Percentiles rank a stretch among this genome's conserved stretches.
These are phyloP conservation scores for Diaprepes abbreviatus DNA, from an alignment of 2,888 invertebrate species.

Conservation along the genomic window DNA sequence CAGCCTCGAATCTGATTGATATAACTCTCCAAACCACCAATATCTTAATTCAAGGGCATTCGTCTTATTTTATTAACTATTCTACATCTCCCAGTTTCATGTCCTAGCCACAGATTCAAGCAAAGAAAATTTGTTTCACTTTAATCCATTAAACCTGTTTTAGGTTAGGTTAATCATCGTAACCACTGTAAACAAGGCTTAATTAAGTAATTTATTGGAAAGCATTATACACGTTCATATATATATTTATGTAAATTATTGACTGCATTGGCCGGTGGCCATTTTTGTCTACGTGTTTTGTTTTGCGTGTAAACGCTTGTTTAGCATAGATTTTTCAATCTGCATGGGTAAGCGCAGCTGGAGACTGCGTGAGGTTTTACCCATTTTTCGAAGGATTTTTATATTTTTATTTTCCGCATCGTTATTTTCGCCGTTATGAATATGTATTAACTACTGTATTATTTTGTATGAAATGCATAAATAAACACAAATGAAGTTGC, in stretches of 20 bases:
- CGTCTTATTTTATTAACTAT: too few species aligned
- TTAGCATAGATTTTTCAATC: conserved; percentile 37
- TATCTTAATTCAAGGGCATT: too few species aligned
- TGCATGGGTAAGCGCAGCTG: conserved; percentile 32
- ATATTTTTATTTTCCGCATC: conserved; percentile 31
- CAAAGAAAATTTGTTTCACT: too few species aligned
- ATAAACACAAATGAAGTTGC: not conserved
- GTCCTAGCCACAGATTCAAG: too few species aligned
- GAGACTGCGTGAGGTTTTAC: conserved; percentile 29
- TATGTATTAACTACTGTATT: conserved; percentile 36
- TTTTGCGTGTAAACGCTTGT: conserved; percentile 36
- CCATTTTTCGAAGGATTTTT: conserved; percentile 20
- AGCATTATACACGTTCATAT: not conserved
- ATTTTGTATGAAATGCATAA: not conserved
- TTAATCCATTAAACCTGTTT: too few species aligned
- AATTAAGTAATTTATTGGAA: not conserved
- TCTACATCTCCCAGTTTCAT: too few species aligned
- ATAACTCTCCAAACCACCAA: too few species aligned
- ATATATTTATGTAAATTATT: conserved; percentile 4
- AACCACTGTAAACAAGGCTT: too few species aligned
- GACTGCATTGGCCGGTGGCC: conserved; percentile 3
- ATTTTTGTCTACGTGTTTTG: conserved; percentile 16
- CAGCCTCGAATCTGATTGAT: too few species aligned
- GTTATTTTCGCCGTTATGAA: conserved; percentile 27
- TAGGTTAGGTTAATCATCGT: too few species aligned